Base-by-base conservation (phyloP, 2,888 invertebrate genomes). In the Encarsia formosa region DNA sequence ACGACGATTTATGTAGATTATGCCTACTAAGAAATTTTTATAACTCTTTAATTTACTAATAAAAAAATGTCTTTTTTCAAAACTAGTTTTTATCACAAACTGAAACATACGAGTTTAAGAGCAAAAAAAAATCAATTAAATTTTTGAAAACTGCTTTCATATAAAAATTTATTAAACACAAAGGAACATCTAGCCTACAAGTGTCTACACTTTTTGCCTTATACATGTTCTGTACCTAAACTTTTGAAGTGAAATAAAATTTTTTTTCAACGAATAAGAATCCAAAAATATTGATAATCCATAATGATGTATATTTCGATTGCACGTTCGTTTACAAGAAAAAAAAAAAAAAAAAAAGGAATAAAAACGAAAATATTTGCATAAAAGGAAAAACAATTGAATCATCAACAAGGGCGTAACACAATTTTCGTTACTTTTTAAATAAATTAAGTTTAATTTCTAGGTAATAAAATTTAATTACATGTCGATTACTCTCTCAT, bases 401-500 rank as follows among this genome's bases (percentile, higher is more conserved):
- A 54, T 42, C 44, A 46, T 50, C 49, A 62, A 64, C 60, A 61
- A 66, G 63, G 66, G 63, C 63, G 54, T 60, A 65, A 68, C 65
- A 65, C 59, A 68, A 64, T 64, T 63, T 46, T 41, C 37, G 45
- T 67, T 68, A 67, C 68, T 63, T n/a, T n/a, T 63, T 69, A 70
- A 70, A 68, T 69, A 71, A 73, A 71, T 71, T 64, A 71, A 69
- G 68, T 72, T 68, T 71, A 71, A 71, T 72, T 65, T 63, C 66
- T 70, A 70, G 68, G 68, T 71, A 71, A 73, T 71, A 68, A 72
- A 72, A 70, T 67, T 67, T 69, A 71, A 71, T 71, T 71, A 73
- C 72, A 72, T 66, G 62, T 68, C 63, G 62, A 65, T 70, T 66
- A 66, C 68, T 68, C 63, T 62, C 60, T 66, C 64, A 67, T 65